Percentiles rank a stretch among this genome's conserved stretches.
Evolutionary conservation across 2,113 vertebrate genomes (phyloP).

Genomic region (Indicator maculatus): DNA sequence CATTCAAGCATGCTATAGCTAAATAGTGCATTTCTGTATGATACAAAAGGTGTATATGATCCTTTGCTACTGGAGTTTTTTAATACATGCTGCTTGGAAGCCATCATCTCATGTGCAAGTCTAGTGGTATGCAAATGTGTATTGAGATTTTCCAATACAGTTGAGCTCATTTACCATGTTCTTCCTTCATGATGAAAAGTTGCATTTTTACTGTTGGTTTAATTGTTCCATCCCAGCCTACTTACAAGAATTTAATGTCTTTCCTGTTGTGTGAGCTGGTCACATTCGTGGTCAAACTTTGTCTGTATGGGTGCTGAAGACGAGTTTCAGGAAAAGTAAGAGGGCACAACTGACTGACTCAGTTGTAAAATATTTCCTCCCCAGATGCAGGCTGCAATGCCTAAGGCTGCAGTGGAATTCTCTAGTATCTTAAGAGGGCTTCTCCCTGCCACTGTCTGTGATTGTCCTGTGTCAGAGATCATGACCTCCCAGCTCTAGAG

Average conservation of each 20-base stretch:
- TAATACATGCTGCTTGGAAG: not conserved
- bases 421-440: not conserved
- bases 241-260: not conserved
- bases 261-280: not conserved
- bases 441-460: not conserved
- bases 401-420: not conserved
- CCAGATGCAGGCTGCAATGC: fast-evolving
- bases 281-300: not conserved
- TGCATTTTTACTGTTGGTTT: not conserved
- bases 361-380: not conserved
- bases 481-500: not conserved
- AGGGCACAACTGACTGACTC: not conserved
- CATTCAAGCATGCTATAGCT: not conserved
- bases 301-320: not conserved
- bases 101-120: not conserved
- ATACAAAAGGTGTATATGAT: not conserved
- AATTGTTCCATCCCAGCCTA: not conserved
- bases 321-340: not conserved
- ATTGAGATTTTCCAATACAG: not conserved
- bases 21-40: not conserved
- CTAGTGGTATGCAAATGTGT: not conserved
- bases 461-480: not conserved
- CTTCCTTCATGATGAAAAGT: not conserved
- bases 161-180: not conserved
- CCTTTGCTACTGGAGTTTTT: not conserved